Percentiles rank a stretch among this genome's conserved stretches.
Conservation (phyloP, 1,140 invertebrate species). For the Drosophila lacertosa region DNA sequence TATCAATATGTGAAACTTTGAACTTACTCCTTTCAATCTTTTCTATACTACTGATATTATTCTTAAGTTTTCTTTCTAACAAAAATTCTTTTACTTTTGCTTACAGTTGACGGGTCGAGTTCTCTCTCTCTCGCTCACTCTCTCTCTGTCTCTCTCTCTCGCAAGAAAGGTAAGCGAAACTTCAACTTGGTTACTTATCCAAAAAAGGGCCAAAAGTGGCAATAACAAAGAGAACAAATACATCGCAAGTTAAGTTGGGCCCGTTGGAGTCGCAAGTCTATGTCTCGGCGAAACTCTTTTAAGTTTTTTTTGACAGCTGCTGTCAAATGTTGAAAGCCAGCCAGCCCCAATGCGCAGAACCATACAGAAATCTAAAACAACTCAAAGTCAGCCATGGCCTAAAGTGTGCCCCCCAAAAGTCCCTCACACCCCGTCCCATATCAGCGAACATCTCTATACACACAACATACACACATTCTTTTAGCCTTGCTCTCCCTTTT, state of each 20-base stretch:
- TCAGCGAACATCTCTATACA: conserved; percentile 63
- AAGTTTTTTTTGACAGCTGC: conserved; percentile 82
- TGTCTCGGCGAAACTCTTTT: conserved; percentile 75
- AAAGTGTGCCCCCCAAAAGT: conserved; percentile 48
- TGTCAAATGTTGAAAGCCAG: conserved; percentile 80
- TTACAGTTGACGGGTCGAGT: conserved; percentile 31
- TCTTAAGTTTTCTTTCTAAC: conserved; percentile 12
- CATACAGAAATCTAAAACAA: conserved; percentile 77
- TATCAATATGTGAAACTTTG: too few species aligned
- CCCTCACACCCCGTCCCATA: conserved; percentile 33
- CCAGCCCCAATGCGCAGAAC: conserved; percentile 52
- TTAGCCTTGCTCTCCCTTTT: conserved; percentile 45
- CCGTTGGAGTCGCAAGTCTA: conserved; percentile 44
- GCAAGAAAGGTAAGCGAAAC: conserved; percentile 35
- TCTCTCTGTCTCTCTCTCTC: background rate
- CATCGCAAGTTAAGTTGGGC: conserved; percentile 64
- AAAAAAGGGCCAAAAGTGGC: conserved; percentile 47
- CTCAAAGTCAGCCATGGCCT: conserved; percentile 57
- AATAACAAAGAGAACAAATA: conserved; percentile 54
- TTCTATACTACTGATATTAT: too few species aligned
- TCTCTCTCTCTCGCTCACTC: background rate
- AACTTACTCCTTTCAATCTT: too few species aligned
- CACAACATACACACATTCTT: conserved; percentile 20
- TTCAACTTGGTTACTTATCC: conserved; percentile 35
- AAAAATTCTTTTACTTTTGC: conserved; percentile 17